Percentiles rank a stretch among this genome's conserved stretches.
phyloP scores from a whole-genome alignment of 2,888 invertebrate species.

The Nebria brevicollis region DNA sequence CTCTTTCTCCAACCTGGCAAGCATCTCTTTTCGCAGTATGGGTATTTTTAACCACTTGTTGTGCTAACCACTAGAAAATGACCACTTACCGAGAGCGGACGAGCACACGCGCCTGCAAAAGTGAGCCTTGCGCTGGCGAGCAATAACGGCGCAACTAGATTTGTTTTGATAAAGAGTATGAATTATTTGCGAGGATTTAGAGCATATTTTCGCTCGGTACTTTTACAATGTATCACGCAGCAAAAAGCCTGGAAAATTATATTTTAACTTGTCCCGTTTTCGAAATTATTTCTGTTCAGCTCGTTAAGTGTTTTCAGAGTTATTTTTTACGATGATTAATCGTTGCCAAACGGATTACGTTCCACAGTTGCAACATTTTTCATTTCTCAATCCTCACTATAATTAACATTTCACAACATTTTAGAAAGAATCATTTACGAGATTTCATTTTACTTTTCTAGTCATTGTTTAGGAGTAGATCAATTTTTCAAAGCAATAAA shows the following conservation, averaged over 20 bases:
- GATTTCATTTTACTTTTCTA: too few relatives aligned
- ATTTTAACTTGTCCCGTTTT: conserved; percentile 42
- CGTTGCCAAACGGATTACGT: neutral
- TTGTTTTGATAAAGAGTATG: neutral
- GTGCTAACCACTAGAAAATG: conserved; percentile 14
- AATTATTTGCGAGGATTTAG: conserved; percentile 32
- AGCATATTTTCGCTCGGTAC: conserved; percentile 35
- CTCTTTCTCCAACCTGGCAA: neutral
- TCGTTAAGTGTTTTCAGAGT: neutral
- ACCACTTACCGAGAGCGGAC: neutral
- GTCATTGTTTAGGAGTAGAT: too few relatives aligned
- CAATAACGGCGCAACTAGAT: neutral
- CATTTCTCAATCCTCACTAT: too few relatives aligned
- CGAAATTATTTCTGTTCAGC: conserved; percentile 20
- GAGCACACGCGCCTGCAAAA: neutral
- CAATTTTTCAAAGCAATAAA: too few relatives aligned
- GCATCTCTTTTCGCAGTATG: neutral
- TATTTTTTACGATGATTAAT: conserved; percentile 30
- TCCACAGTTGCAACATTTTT: too few relatives aligned
- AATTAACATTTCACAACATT: too few relatives aligned
- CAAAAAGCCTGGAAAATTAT: conserved; percentile 44
- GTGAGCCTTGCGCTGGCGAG: neutral
- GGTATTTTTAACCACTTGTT: conserved; percentile 19
- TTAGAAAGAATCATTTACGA: too few relatives aligned
- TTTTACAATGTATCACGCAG: conserved; percentile 35